Evolutionary conservation across 2,113 vertebrate genomes (phyloP).

Genomic region (Scopus umbretta): DNA sequence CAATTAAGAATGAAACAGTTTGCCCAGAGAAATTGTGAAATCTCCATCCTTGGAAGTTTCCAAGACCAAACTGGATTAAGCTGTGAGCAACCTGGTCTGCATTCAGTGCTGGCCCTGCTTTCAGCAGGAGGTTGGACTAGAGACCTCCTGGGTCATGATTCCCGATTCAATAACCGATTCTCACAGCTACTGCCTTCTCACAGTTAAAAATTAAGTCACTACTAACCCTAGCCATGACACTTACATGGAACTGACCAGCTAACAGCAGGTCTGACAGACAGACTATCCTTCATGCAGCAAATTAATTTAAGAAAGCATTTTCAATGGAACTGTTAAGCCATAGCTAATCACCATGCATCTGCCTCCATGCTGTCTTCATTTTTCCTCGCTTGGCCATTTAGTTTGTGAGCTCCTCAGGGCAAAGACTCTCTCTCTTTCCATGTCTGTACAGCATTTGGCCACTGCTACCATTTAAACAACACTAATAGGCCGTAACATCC

Average conservation of each 20-base stretch:
- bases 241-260: not conserved
- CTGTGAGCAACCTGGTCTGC: not conserved
- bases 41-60: not conserved
- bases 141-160: not conserved
- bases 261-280: not conserved
- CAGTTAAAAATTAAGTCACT: not conserved
- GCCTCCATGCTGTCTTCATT: not conserved
- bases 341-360: not conserved
- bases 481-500: not conserved
- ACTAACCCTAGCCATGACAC: not conserved
- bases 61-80: not conserved
- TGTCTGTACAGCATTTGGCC: not conserved
- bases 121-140: not conserved
- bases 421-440: not conserved
- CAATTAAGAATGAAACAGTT: not conserved
- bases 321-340: not conserved
- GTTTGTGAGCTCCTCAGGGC: not conserved
- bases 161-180: not conserved
- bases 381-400: not conserved
- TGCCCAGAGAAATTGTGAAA: not conserved
- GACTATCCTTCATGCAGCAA: not conserved
- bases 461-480: not conserved
- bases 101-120: not conserved
- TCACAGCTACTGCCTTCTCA: not conserved
- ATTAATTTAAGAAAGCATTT: not conserved